Percentiles rank a stretch among this genome's conserved stretches.
phyloP scores from a whole-genome alignment of 1,140 invertebrate genomes.

The Mylabris phalerata region DNA sequence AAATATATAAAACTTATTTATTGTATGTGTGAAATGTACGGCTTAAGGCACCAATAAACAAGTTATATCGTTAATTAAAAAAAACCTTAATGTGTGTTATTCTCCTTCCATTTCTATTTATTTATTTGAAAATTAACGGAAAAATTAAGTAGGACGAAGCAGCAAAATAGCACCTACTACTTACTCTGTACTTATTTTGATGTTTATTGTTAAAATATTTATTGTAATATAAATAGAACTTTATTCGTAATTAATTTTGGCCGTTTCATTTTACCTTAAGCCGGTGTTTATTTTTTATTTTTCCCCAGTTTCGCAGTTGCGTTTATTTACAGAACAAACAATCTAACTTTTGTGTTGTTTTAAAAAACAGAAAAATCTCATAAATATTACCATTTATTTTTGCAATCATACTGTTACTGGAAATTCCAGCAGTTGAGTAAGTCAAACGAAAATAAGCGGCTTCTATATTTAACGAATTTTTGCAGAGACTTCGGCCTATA shows the following conservation, averaged over 20 bases:
- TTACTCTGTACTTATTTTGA: background rate
- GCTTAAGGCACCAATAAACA: conserved; percentile 48
- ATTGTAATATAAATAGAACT: conserved; percentile 25
- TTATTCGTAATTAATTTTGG: background rate
- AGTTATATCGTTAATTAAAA: conserved; percentile 43
- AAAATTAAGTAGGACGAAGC: too few species aligned
- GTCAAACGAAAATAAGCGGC: too few species aligned
- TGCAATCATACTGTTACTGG: too few species aligned
- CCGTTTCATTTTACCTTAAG: background rate
- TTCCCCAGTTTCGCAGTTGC: too few species aligned
- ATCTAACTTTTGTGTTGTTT: conserved; percentile 54
- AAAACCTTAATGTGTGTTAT: conserved; percentile 32
- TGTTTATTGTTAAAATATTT: conserved; percentile 33
- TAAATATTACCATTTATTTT: too few species aligned
- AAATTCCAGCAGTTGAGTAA: too few species aligned
- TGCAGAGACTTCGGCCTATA: too few species aligned
- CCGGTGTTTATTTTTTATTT: background rate
- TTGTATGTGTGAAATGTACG: conserved; percentile 46
- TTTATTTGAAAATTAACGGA: too few species aligned
- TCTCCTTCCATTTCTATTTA: conserved; percentile 15
- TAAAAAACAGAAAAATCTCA: too few species aligned
- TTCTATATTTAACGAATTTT: too few species aligned
- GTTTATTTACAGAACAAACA: too few species aligned
- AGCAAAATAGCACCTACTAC: too few species aligned
- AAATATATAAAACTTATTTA: conserved; percentile 24